A percentile compares a stretch with the other conserved stretches of the same genome.
Conservation (phyloP, 2,797 vertebrate genomes). For the Notamacropus eugenii region DNA sequence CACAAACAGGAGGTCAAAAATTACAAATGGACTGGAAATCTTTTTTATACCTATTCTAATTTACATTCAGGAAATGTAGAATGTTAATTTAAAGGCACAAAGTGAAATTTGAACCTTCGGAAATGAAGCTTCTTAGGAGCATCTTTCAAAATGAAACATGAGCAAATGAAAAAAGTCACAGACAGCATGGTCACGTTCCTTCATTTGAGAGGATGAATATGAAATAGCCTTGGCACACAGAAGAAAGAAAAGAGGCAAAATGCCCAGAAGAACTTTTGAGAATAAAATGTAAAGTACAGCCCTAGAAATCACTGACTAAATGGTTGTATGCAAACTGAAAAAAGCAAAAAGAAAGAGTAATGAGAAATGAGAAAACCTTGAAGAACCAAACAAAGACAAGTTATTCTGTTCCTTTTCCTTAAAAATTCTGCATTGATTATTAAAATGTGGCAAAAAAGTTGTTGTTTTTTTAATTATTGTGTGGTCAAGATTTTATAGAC, state of each 20-base stretch:
- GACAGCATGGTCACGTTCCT: slow-evolving; percentile 16
- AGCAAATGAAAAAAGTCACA: background rate
- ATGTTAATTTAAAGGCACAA: background rate
- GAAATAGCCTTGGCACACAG: slow-evolving; percentile 6
- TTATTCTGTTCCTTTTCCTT: slow-evolving; percentile 2
- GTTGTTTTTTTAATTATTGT: no score
- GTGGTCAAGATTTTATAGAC: no score
- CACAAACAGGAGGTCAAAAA: background rate
- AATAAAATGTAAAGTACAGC: slow-evolving; percentile 1
- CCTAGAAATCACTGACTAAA: slow-evolving; percentile 22
- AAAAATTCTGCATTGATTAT: background rate
- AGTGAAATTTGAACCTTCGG: slow-evolving; percentile 1
- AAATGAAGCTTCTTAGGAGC: slow-evolving; percentile 35
- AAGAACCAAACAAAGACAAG: slow-evolving; percentile 23
- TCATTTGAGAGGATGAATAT: slow-evolving; percentile 16
- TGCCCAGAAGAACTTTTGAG: background rate
- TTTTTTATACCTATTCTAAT: slow-evolving; percentile 20
- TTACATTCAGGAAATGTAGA: slow-evolving; percentile 6
- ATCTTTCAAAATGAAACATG: background rate
- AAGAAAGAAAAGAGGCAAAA: slow-evolving; percentile 42
- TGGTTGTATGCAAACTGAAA: slow-evolving; percentile 30
- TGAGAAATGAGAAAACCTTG: background rate
- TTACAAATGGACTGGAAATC: background rate
- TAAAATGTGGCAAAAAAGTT: background rate
- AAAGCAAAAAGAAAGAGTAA: background rate